phyloP scores from a whole-genome alignment of 2,113 vertebrate species.

The Mixornis gularis region DNA sequence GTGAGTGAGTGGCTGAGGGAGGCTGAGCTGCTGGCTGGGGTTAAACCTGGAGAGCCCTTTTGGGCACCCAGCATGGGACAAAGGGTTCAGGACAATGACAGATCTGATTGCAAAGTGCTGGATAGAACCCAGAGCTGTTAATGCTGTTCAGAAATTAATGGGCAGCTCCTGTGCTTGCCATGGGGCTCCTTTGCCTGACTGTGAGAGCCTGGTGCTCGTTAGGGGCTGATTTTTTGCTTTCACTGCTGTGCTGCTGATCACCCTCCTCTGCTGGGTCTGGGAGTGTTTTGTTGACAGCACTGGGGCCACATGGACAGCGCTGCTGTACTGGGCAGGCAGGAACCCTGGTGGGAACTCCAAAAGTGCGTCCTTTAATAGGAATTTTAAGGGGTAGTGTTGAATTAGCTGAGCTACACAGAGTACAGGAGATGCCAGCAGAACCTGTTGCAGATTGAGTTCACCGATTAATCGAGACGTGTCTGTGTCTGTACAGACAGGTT shows the following conservation, averaged over 20 bases:
- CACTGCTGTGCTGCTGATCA: background rate
- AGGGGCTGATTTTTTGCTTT: background rate
- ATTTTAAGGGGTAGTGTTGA: background rate
- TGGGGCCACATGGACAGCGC: background rate
- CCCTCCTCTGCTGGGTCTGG: background rate
- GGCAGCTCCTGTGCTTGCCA: background rate
- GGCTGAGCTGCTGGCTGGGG: background rate
- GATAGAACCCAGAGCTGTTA: no score
- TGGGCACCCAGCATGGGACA: background rate
- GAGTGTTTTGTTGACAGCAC: background rate
- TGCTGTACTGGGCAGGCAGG: background rate
- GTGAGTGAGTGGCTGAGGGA: fast-evolving
- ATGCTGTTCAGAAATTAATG: background rate
- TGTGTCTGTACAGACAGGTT: fast-evolving
- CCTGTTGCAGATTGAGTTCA: background rate
- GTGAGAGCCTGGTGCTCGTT: fast-evolving
- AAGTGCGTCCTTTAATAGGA: fast-evolving
- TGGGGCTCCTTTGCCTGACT: background rate
- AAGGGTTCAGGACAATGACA: background rate
- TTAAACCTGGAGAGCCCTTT: background rate
- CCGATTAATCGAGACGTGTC: background rate
- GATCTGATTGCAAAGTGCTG: background rate
- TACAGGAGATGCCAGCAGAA: background rate
- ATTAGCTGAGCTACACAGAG: background rate
- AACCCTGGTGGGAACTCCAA: background rate